Conservation (phyloP, 2,113 vertebrate genomes). For the Mellivora capensis region DNA sequence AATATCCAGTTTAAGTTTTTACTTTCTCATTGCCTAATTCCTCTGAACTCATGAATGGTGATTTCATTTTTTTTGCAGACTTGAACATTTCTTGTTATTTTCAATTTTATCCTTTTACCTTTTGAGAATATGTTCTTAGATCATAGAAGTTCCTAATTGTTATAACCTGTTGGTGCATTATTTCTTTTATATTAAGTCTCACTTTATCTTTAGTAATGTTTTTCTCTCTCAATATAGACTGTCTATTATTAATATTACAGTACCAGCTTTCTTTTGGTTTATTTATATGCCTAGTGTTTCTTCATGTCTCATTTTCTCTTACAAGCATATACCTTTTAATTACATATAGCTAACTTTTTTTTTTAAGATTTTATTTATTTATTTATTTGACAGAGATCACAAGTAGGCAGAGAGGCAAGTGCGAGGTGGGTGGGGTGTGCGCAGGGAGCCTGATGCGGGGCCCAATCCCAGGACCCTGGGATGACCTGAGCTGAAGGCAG, state of each 20-base stretch:
- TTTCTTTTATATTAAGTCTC: neutral
- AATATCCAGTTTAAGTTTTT: neutral
- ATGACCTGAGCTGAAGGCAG: no score
- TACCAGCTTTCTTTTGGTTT: neutral
- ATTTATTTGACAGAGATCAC: no score
- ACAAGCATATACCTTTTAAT: slow-evolving; percentile 12
- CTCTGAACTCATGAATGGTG: neutral
- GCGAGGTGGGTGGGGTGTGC: no score
- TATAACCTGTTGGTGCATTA: neutral
- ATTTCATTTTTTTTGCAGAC: neutral
- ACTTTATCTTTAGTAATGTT: slow-evolving; percentile 17
- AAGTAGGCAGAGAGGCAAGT: no score
- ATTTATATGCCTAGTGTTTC: neutral
- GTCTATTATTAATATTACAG: neutral
- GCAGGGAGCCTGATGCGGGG: no score
- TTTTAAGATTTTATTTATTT: no score
- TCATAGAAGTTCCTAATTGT: slow-evolving; percentile 18
- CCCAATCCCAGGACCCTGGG: no score
- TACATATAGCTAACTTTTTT: neutral
- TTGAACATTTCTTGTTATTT: slow-evolving; percentile 13
- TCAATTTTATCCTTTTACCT: neutral
- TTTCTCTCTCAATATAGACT: neutral
- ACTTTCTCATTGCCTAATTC: slow-evolving; percentile 5
- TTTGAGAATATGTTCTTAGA: neutral
- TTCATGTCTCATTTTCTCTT: slow-evolving; percentile 6